Evolutionary conservation across 2,113 vertebrate species (phyloP).

Genomic region (Gyps fulvus): DNA sequence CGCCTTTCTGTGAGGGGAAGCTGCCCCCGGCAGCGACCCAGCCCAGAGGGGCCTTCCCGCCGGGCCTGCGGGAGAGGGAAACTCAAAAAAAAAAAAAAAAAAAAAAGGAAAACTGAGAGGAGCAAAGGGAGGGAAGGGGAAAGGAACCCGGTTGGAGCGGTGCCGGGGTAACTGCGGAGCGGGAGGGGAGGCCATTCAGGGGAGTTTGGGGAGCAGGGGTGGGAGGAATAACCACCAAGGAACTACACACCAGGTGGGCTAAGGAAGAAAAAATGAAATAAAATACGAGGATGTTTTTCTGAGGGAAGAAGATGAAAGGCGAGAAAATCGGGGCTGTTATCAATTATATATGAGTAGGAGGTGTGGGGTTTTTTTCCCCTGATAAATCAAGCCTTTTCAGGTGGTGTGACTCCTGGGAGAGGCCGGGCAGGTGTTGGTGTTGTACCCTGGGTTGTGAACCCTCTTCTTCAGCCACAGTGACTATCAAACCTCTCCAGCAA

Average conservation of each 20-base stretch:
- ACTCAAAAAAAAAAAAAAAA: fast-evolving
- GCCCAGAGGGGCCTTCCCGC: background rate
- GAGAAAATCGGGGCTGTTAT: background rate
- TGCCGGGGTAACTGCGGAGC: background rate
- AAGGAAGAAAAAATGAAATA: background rate
- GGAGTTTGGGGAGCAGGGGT: background rate
- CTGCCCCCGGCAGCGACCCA: no score
- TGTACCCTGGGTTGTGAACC: background rate
- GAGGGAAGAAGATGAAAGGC: background rate
- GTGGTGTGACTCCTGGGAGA: background rate
- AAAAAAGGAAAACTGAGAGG: fast-evolving
- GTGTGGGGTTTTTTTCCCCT: background rate
- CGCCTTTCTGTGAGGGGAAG: background rate
- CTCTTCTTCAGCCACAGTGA: fast-evolving
- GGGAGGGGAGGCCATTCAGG: fast-evolving
- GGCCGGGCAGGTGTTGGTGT: background rate
- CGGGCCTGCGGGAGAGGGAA: background rate
- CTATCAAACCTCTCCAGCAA: background rate
- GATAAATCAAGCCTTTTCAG: background rate
- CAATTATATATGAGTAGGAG: background rate
- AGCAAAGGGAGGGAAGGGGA: fast-evolving
- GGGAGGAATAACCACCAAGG: background rate
- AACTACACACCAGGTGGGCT: background rate
- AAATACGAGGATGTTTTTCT: background rate
- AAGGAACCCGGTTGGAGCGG: fast-evolving